A percentile compares a stretch with the other conserved stretches of the same genome.
Evolutionary conservation across 2,113 vertebrate species (phyloP).

Genomic region (Zosterops lateralis): DNA sequence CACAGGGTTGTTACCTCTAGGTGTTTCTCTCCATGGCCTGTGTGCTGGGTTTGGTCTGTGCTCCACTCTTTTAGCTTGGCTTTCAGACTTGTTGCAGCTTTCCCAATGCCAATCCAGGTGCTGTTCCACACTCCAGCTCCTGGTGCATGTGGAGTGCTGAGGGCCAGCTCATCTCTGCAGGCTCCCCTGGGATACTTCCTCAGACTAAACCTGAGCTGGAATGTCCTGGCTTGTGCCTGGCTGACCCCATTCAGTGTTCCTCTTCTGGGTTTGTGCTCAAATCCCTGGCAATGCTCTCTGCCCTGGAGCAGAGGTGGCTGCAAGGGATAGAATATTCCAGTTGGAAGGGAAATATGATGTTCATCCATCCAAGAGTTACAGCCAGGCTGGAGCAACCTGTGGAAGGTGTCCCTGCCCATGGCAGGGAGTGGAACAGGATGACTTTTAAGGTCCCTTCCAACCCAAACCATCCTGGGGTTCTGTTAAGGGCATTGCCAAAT

Average conservation of each 20-base stretch:
- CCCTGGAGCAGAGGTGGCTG: background rate
- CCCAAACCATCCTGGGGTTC: background rate
- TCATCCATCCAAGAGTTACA: background rate
- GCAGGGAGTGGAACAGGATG: background rate
- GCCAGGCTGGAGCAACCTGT: background rate
- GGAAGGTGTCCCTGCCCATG: background rate
- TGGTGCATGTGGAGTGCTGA: fast-evolving
- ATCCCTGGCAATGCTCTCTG: background rate
- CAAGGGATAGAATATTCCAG: background rate
- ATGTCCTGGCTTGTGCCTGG: background rate
- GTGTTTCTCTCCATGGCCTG: background rate
- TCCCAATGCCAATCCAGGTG: background rate
- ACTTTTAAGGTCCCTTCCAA: background rate
- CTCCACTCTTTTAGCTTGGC: background rate
- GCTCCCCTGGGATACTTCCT: background rate
- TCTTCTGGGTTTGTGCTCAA: background rate
- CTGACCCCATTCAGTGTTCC: background rate
- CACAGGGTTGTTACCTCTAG: too few relatives aligned
- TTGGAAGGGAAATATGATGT: background rate
- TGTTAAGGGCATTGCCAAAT: background rate
- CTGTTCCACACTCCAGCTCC: background rate
- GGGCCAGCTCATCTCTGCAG: background rate
- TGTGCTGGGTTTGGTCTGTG: background rate
- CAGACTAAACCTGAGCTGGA: background rate
- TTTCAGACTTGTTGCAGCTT: background rate